These are phyloP conservation scores for Typhlichthys eigenmanni DNA, from an alignment of 2,797 vertebrate genomes.

Conservation along the genomic window DNA sequence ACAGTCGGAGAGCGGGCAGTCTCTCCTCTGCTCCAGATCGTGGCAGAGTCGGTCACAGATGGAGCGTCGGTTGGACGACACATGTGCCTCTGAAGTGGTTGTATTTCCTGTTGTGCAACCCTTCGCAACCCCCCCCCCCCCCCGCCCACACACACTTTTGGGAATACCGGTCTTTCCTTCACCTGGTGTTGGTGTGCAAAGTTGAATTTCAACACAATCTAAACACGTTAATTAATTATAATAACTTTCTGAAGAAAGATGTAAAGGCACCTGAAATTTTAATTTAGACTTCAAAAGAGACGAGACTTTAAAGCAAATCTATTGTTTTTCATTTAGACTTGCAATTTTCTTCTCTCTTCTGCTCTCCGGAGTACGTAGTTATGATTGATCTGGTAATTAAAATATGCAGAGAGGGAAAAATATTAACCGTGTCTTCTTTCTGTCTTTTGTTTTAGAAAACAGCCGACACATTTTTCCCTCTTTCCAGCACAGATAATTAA, in stretches of 20 bases:
- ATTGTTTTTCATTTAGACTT: constrained; percentile 87
- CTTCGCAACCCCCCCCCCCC: not conserved
- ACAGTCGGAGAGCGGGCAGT: constrained; percentile 47
- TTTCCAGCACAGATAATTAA: constrained; percentile 81
- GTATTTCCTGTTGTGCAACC: constrained; percentile 45
- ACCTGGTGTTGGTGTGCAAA: constrained; percentile 70
- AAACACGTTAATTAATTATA: constrained; percentile 85
- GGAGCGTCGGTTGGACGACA: constrained; percentile 59
- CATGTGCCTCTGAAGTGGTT: constrained; percentile 45
- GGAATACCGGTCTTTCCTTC: constrained; percentile 68
- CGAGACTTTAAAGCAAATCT: constrained; percentile 85
- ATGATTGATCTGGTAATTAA: constrained; percentile 90
- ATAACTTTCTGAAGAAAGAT: constrained; percentile 79
- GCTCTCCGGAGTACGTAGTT: constrained; percentile 68
- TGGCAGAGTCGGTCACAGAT: constrained; percentile 56
- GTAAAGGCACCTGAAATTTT: constrained; percentile 85
- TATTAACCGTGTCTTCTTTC: constrained; percentile 79
- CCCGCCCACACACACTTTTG: constrained; percentile 36
- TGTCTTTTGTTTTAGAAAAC: constrained; percentile 85
- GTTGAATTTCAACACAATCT: constrained; percentile 79
- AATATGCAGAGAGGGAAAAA: constrained; percentile 85
- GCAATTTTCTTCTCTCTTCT: constrained; percentile 79
- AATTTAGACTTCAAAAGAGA: constrained; percentile 87
- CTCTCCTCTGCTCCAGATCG: constrained; percentile 39
- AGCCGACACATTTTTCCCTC: constrained; percentile 75